These are phyloP conservation scores for Saccostrea glomerata DNA, from an alignment of 1,140 invertebrate genomes.

Conservation along the genomic window DNA sequence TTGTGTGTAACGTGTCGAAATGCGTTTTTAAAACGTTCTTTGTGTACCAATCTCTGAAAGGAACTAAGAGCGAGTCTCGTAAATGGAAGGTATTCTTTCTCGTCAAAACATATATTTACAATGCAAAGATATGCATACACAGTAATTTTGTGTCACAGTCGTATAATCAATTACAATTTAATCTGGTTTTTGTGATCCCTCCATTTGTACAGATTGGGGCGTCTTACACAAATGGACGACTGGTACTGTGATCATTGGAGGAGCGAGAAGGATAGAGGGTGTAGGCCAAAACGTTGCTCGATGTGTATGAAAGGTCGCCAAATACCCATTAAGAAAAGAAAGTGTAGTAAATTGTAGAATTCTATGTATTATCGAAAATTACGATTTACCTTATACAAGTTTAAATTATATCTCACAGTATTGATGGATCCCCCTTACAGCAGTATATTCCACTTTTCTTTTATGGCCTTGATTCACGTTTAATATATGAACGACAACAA, in stretches of 20 bases:
- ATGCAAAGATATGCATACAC: constrained; percentile 24
- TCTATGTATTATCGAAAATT: no score
- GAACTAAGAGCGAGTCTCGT: neutral
- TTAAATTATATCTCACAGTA: no score
- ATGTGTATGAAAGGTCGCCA: neutral
- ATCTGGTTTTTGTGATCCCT: neutral
- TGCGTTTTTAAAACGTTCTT: neutral
- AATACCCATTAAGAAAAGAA: neutral
- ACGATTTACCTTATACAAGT: no score
- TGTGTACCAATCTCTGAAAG: neutral
- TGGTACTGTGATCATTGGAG: neutral
- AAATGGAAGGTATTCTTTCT: constrained; percentile 25
- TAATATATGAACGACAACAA: no score
- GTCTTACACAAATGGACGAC: neutral
- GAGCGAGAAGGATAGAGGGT: neutral
- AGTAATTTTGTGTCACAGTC: neutral
- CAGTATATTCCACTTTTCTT: no score
- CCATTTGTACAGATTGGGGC: neutral
- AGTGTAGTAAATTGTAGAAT: neutral
- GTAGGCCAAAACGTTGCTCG: neutral
- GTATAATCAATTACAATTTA: constrained; percentile 7
- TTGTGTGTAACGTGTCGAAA: constrained; percentile 1
- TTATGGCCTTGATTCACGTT: no score
- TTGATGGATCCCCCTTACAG: no score
- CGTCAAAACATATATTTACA: constrained; percentile 27